Base-by-base conservation (phyloP, 2,113 vertebrate species). In the Pollachius pollachius region DNA sequence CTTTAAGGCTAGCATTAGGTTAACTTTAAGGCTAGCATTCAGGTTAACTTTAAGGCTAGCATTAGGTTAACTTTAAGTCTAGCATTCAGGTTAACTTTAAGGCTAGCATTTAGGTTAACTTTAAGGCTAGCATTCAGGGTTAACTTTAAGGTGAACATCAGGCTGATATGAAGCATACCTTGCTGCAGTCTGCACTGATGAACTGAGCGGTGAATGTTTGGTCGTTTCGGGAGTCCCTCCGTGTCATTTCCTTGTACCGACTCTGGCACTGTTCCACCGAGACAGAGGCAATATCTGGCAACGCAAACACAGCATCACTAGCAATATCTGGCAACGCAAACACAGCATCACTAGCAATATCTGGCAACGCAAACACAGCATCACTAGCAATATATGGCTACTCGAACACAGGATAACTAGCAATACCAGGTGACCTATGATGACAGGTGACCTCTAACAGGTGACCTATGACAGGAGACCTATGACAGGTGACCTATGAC, bases 231-330 rank as follows among this genome's bases (percentile, higher is more conserved):
- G 92, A 92, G 83, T 91, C 89, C 58, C 92, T 94, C 66, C 72
- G 92, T 81, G 83, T 96, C 95, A 98, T 96, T 67, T 97, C 94
- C 4, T 90, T 88, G 0, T 98, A 99, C 0, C 97, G 93, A 78
- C 94, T 94, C 73, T 92, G 92, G 90, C 97, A 99, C 71, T 99
- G 97, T 0, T 97, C 94, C 80, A 99, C 92, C 0, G 97, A 99
- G 77, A 99, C 89, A 0, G 79, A 94, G 0, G 97, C 97, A 1
- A 99, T 98, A 88, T 99, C 97, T 98, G 67, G 65, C 41, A 25
- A 72, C 62, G 30, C 30, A 69, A 1, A 34, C 30, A 34, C 4
- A 34, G 30, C 30, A 34, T 34, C 30, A 34, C 30, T 34, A 34
- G 97, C 97, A 1, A 99, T 98, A 88, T 99, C 97, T 98, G 67